These are phyloP conservation scores for Nemopilema nomurai DNA, from an alignment of 30 jellyfish, hydroid and myxozoan species.

Conservation along the genomic window DNA sequence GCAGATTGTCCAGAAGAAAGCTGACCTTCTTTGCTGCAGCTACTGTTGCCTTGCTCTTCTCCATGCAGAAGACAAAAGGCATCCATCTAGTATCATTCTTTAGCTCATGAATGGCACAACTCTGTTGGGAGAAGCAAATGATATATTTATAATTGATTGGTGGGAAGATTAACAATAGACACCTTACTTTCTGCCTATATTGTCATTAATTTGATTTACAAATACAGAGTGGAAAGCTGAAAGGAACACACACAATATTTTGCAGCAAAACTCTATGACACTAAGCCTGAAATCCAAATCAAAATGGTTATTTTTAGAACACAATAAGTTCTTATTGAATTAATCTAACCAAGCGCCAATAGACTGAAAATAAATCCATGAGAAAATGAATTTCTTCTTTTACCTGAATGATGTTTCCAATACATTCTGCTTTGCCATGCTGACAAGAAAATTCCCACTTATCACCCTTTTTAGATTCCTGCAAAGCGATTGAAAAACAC, in stretches of 20 bases:
- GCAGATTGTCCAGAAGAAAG: no score
- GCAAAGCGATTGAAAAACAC: background rate
- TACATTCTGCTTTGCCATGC: slow-evolving; percentile 86
- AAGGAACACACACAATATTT: background rate
- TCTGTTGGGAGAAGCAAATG: slow-evolving; percentile 8
- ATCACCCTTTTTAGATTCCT: slow-evolving; percentile 71
- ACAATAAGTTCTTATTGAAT: no score
- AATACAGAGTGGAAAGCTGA: background rate
- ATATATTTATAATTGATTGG: no score
- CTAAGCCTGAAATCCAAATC: no score
- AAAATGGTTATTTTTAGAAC: no score
- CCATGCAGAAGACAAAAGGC: slow-evolving; percentile 81
- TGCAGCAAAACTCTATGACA: no score
- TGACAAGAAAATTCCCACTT: slow-evolving; percentile 82
- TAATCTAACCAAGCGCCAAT: no score
- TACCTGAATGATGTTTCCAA: slow-evolving; percentile 73
- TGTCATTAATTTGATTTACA: no score
- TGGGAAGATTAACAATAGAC: no score
- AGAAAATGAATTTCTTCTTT: no score
- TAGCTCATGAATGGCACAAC: slow-evolving; percentile 68
- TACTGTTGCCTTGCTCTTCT: slow-evolving; percentile 50
- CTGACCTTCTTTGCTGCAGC: slow-evolving; percentile 59
- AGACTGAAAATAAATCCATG: no score
- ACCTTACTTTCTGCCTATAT: no score
- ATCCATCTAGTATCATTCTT: slow-evolving; percentile 50